Base-by-base conservation (phyloP, 2,888 invertebrate species). In the Thymelicus lineola region DNA sequence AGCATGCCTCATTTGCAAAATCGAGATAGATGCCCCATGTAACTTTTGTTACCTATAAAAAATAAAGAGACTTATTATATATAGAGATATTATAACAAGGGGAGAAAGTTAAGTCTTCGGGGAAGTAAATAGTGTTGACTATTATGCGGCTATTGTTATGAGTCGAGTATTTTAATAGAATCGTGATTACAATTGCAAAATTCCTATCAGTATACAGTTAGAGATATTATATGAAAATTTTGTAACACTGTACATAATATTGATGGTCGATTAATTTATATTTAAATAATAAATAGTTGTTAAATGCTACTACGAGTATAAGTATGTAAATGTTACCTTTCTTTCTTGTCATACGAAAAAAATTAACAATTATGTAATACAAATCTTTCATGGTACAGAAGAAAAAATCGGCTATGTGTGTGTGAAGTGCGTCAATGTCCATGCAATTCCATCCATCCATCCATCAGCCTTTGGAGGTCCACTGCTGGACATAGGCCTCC, bases 41-140 rank as follows among this genome's bases (percentile, higher is more conserved):
- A 58, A 28, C 55, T 58, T 6, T 58, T 58, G 38, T 36, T 58
- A n/a, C n/a, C n/a, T n/a, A 58, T 17, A 38, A 38, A 38, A 58
- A 58, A 58, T 58, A 58, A 58, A 58, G 58, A 58, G 38, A 15
- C 58, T 58, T n/a, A n/a, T n/a, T n/a, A n/a, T n/a, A n/a, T n/a
- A n/a, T n/a, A n/a, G n/a, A 28, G 28, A 28, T 28, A 58, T 58
- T 46, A 35, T 64, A 42, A 48, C 42, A 64, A 59, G 57, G 42
- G 59, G 70, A 70, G 70, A 70, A 70, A 70, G 70, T 70, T 63
- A 60, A 50, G 64, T 70, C 70, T 70, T 64, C 50, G 35, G 70
- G 70, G 70, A 70, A 64, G 60, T 60, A 66, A 48, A 48, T 57
- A 63, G 57, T 70, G 64, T 64, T 59, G 53, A 64, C 59, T 64